Conservation (phyloP, 2,113 vertebrate genomes). For the Pseudopipra pipra region DNA sequence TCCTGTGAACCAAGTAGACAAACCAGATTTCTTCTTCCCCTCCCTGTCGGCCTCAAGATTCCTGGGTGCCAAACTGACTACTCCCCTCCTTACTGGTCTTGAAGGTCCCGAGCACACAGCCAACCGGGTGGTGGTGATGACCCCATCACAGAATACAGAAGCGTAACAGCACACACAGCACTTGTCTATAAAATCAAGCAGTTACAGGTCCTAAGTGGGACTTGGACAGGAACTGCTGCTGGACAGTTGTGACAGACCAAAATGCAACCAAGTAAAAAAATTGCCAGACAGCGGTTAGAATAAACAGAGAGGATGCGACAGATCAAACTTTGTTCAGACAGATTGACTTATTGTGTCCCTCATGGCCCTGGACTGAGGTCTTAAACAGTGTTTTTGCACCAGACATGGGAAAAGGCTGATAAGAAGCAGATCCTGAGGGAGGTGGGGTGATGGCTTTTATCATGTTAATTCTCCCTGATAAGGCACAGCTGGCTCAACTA, state of each 20-base stretch:
- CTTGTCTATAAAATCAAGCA: background rate
- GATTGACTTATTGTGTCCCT: background rate
- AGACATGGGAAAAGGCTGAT: background rate
- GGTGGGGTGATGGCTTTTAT: background rate
- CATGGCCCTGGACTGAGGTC: background rate
- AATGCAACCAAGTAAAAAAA: background rate
- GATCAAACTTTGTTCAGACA: background rate
- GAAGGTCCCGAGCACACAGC: background rate
- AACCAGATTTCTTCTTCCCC: background rate
- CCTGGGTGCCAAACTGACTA: background rate
- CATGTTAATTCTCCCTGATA: background rate
- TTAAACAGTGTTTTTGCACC: background rate
- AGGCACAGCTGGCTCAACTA: background rate
- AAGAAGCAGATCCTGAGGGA: background rate
- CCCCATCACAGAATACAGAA: background rate
- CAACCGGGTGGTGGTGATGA: background rate
- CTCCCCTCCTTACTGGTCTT: background rate
- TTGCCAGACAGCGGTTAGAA: background rate
- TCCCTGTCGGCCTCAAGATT: background rate
- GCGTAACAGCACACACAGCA: background rate
- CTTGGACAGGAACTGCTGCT: background rate
- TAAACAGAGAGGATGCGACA: background rate
- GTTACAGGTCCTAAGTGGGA: background rate
- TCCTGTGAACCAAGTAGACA: background rate
- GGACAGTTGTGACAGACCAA: background rate